A percentile compares a stretch with the other conserved stretches of the same genome.
phyloP scores from a whole-genome alignment of 2,113 vertebrate genomes.

The Edolisoma coerulescens region DNA sequence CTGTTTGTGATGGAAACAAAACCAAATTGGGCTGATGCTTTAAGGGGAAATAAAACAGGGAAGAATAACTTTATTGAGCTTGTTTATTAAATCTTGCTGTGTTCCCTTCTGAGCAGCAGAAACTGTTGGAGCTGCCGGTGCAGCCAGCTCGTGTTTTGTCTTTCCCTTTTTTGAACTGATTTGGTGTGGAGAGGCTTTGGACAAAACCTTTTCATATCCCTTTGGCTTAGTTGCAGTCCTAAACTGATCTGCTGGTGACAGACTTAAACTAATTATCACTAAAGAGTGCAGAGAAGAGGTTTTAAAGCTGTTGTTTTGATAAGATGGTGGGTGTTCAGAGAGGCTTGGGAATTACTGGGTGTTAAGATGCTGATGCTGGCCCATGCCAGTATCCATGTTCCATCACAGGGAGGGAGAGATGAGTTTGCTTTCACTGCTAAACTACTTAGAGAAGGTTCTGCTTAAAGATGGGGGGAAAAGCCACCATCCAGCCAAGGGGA shows the following conservation, averaged over 20 bases:
- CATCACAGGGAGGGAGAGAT: neutral
- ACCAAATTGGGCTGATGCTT: neutral
- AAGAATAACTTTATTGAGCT: neutral
- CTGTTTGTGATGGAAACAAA: neutral
- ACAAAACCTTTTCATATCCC: neutral
- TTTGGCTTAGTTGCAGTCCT: neutral
- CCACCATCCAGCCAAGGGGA: neutral
- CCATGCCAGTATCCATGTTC: rapidly evolving
- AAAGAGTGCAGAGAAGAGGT: neutral
- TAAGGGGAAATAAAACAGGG: neutral
- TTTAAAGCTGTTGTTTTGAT: neutral
- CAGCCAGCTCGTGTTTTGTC: neutral
- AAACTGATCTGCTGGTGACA: neutral
- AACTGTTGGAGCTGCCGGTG: neutral
- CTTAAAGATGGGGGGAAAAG: rapidly evolving
- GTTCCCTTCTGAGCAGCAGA: neutral
- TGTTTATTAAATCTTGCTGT: neutral
- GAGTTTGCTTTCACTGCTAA: neutral
- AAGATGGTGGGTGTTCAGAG: neutral
- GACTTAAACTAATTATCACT: neutral
- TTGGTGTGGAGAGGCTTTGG: neutral
- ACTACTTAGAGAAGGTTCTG: neutral
- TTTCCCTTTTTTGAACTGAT: neutral
- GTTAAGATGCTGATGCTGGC: neutral
- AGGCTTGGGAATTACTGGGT: neutral